Evolutionary conservation across 2,113 vertebrate species (phyloP).

Genomic region (Cyanoderma ruficeps): DNA sequence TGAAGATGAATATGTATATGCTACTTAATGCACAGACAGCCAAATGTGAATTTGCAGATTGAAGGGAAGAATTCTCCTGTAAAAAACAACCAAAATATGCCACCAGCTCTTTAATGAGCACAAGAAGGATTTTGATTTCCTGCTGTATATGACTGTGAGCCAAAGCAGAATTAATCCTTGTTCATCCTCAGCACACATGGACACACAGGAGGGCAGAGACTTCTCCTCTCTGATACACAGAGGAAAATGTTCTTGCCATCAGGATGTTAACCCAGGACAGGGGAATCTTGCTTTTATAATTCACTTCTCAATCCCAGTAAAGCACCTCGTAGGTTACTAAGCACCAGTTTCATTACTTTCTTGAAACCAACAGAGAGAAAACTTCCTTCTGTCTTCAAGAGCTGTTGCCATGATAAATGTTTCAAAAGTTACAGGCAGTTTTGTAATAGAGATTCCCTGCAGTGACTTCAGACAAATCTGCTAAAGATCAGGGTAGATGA

Average conservation of each 20-base stretch:
- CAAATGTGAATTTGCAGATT: background rate
- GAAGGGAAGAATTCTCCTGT: background rate
- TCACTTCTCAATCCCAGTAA: background rate
- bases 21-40: background rate
- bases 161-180: background rate
- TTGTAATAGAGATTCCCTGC: background rate
- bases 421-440: background rate
- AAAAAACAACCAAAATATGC: background rate
- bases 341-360: background rate
- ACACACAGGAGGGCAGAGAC: background rate
- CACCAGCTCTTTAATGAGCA: background rate
- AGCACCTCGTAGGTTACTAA: background rate
- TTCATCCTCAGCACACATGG: accelerated
- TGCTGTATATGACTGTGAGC: background rate
- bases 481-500: background rate
- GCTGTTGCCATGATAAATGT: background rate
- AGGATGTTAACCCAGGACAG: background rate
- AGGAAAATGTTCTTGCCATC: background rate
- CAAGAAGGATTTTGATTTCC: background rate
- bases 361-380: background rate
- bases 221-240: background rate
- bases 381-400: background rate
- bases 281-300: background rate
- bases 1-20: background rate
- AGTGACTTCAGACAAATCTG: background rate